Conservation (phyloP, 92 coral and sea anemone species). For the Bergia sp. region DNA sequence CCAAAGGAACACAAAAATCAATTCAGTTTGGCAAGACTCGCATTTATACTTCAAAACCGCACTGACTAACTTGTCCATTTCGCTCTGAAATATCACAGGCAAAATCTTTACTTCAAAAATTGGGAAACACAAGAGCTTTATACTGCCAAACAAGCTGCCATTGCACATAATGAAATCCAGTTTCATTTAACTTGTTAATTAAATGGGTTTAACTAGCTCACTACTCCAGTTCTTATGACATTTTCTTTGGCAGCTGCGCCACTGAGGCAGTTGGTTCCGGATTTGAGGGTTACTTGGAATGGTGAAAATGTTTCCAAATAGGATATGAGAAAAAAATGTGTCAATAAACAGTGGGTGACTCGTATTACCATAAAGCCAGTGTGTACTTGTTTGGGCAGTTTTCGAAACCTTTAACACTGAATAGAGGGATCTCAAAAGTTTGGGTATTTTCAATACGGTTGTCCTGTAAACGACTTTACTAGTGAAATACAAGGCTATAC, state of each 20-base stretch:
- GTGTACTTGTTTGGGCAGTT: not conserved
- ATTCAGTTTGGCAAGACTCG: not conserved
- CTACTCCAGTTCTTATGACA: not conserved
- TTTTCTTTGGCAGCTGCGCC: not conserved
- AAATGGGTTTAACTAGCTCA: not conserved
- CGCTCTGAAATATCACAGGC: not conserved
- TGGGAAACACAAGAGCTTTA: not conserved
- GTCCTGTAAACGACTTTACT: not conserved
- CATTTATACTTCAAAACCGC: not conserved
- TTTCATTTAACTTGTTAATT: not conserved
- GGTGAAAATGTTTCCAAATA: not conserved
- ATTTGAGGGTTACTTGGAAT: not conserved
- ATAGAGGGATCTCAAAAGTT: not conserved
- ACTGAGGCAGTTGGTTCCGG: not conserved
- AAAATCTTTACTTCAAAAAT: not conserved
- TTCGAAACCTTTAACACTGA: not conserved
- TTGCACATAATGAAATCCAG: not conserved
- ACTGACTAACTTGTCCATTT: not conserved
- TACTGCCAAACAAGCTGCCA: not conserved
- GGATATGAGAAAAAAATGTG: not conserved
- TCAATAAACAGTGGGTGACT: no score
- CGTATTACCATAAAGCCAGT: not conserved
- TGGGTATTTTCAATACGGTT: not conserved
- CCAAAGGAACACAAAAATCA: slow-evolving; percentile 3
- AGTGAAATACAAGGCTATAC: not conserved